Base-by-base conservation (phyloP, 1,140 invertebrate genomes). In the Drosophila kikkawai region DNA sequence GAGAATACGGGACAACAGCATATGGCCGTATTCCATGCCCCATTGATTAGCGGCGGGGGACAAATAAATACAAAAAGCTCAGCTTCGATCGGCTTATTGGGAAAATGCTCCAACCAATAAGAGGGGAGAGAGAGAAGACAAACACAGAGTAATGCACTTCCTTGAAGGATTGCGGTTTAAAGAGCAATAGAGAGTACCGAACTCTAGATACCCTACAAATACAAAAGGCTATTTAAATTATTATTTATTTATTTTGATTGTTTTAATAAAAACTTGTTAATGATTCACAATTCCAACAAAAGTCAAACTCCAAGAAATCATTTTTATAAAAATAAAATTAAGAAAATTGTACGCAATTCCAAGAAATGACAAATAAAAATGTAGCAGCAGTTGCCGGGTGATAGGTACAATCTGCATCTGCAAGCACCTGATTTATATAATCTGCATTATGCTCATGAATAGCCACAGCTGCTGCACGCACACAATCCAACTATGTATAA, bases 381-480 rank as follows among this genome's bases (percentile, higher is more conserved):
- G 7, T 9, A 29, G 12, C 41, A 44, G n/a, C 41, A 32, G 26
- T 29, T 22, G 19, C 37, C 17, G 9, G 9, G 11, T 36, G n/a
- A 17, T 19, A 29, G 12, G 29, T 26, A 45, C n/a, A 26, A 66
- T 66, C 19, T 50, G 51, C 32, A 55, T 55, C 19, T 55, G 34
- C 37, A 34, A 7, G 11, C 32, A 65, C 26, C 37, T 65, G 26
- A 59, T 65, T 65, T 61, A 61, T 44, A 36, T 61, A 65, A 65
- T 65, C 55, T 22, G 59, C 36, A 58, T 41, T 58, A 19, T 64
- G 36, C 37, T 34, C 26, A 26, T 26, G 50, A 32, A 58, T 39
- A 29, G 63, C 32, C 42, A 58, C 63, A 65, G 56, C 56, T 44
- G 57, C n/a, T 63, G 39, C 15, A n/a, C 26, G 13, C 53, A 42